Base-by-base conservation (phyloP, 2,797 vertebrate genomes). In the Gallinago solitaria region DNA sequence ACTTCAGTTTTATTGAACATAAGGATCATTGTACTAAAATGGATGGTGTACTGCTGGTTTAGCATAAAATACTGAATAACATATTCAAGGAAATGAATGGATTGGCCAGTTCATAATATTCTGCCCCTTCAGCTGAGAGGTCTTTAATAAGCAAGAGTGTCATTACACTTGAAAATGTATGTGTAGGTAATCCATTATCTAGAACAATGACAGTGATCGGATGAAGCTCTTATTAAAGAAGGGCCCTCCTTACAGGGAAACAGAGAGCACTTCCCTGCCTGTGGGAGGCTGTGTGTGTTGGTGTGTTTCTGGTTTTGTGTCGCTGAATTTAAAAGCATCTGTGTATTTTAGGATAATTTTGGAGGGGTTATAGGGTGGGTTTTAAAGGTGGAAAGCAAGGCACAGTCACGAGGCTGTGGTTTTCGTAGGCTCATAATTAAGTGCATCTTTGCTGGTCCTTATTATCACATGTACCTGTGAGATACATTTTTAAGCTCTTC, bases 21-120 rank as follows among this genome's bases (percentile, higher is more conserved):
- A 98, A 98, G 98, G 98, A 98, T 98, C 98, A 98, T 98, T 98
- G 98, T 98, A 98, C 97, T 98, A 98, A 98, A 98, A 98, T 98
- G 98, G 98, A 98, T 98, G 98, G 98, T 97, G 97, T 98, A 98
- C 98, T 98, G 98, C 98, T 98, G 98, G 97, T 98, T 98, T 98
- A 98, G 98, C 98, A 98, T 98, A 98, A 98, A 98, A 98, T 98
- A 98, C 97, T 97, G 98, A 98, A 98, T 98, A 98, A 98, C 98
- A 97, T 97, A 98, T 98, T 98, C 98, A 97, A 97, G 98, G 98
- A 98, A 98, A 98, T 98, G 98, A 98, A 98, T 98, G 98, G 97
- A 97, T 98, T 39, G 97, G 97, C 97, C 98, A 98, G 98, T 98
- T 98, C 98, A 98, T 98, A 98, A 98, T 98, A 98, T 97, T 98